Conservation (phyloP, 1,140 invertebrate species). For the Drosophila varians region DNA sequence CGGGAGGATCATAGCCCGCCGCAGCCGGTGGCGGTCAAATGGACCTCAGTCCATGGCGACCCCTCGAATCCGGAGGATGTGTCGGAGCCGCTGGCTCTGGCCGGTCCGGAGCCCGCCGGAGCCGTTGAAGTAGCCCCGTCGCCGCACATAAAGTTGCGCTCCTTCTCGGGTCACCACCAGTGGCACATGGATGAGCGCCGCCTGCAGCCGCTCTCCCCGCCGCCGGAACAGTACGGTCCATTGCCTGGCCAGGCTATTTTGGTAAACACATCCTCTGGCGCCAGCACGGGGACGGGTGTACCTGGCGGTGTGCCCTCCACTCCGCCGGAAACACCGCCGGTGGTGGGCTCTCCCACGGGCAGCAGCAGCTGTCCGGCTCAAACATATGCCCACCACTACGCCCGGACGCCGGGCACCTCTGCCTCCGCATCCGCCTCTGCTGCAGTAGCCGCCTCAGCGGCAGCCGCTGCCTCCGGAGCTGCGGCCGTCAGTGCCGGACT, state of each 20-base stretch:
- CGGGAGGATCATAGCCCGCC: constrained; percentile 86
- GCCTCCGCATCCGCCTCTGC: constrained; percentile 85
- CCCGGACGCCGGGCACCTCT: constrained; percentile 74
- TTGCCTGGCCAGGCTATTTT: constrained; percentile 79
- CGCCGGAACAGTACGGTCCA: constrained; percentile 84
- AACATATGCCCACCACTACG: constrained; percentile 73
- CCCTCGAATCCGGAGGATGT: constrained; percentile 54
- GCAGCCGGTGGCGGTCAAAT: constrained; percentile 66
- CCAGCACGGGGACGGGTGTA: constrained; percentile 49
- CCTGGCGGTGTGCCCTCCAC: constrained; percentile 82
- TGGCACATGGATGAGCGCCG: constrained; percentile 85
- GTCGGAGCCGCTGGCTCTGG: constrained; percentile 39
- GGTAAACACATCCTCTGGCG: constrained; percentile 66
- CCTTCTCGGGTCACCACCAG: constrained; percentile 67
- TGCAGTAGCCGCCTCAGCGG: constrained; percentile 82
- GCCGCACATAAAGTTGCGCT: constrained; percentile 69
- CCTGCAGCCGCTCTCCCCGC: constrained; percentile 86
- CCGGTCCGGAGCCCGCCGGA: constrained; percentile 40
- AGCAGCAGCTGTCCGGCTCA: constrained; percentile 73
- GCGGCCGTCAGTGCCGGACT: constrained; percentile 86
- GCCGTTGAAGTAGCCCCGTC: constrained; percentile 57
- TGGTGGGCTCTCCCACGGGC: constrained; percentile 78
- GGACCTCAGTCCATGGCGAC: constrained; percentile 63
- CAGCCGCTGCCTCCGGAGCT: constrained; percentile 71
- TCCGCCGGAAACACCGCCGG: constrained; percentile 81